Base-by-base conservation (phyloP, 2,888 invertebrate genomes). In the Megalurothrips usitatus region DNA sequence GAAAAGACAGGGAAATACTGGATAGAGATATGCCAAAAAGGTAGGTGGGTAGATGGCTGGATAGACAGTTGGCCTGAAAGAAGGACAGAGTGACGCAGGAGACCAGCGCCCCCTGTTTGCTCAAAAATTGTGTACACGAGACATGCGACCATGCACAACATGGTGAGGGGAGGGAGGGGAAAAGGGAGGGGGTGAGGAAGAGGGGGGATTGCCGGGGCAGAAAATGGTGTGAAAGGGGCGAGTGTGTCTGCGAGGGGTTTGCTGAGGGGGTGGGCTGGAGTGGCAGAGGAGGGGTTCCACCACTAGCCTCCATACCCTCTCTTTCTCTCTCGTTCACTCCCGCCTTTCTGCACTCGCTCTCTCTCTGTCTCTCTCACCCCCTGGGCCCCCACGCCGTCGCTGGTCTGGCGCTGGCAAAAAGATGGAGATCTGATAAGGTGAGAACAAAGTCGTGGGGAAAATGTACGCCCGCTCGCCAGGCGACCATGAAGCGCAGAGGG, bases 361-460 rank as follows among this genome's bases (percentile, higher is more conserved):
- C 34, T 43, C 34, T 43, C 34, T 43, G 3, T 43, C 34, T 2
- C 34, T 43, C 34, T 43, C 34, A 6, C 34, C 34, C 34, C 2
- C 34, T 6, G 6, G 34, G 34, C 34, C 34, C n/a, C 34, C 6
- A 43, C 34, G 34, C 34, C 34, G 3, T 43, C 6, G 2, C 34
- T 43, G 58, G 58, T 6, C 14, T 58, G 58, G 58, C 58, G 58
- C 58, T 19, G 58, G 58, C 68, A 12, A 75, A 75, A 68, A 75
- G 68, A 75, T 75, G 68, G 68, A 75, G 68, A 75, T 75, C 68
- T 75, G 68, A 75, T 75, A 75, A 75, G 68, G 68, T 75, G 68
- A 75, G 68, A 75, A 75, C 68, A 75, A 75, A 75, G 68, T 75
- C 26, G 23, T 75, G 26, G 68, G 68, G 34, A 43, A 43, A 43